Percentiles rank a stretch among this genome's conserved stretches.
Evolutionary conservation across 2,797 vertebrate species (phyloP).

Genomic region (Pseudomugil tenellus): DNA sequence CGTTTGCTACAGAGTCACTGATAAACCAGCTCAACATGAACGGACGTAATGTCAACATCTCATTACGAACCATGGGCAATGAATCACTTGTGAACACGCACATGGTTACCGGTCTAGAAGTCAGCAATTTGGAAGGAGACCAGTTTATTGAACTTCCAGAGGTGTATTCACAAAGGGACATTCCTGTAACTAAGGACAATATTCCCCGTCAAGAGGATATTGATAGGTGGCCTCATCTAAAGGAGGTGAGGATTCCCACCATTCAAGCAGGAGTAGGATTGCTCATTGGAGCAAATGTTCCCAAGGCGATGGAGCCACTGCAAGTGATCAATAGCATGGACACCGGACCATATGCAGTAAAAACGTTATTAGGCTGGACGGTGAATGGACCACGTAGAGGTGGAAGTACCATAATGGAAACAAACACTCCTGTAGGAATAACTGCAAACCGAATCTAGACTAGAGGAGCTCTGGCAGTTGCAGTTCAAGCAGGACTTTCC

Average conservation of each 20-base stretch:
- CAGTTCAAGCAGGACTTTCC: constrained; percentile 25
- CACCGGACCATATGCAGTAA: constrained; percentile 25
- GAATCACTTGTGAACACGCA: neutral
- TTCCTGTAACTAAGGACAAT: constrained; percentile 30
- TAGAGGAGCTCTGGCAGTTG: constrained; percentile 18
- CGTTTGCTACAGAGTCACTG: constrained; percentile 25
- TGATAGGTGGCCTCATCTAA: constrained; percentile 18
- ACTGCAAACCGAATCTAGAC: constrained; percentile 1
- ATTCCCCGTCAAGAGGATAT: constrained; percentile 31
- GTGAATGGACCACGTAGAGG: constrained; percentile 25
- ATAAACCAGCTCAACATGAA: constrained; percentile 21
- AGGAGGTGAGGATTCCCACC: constrained; percentile 3
- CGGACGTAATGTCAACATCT: constrained; percentile 10
- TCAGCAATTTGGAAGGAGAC: constrained; percentile 8
- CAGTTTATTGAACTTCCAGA: constrained; percentile 24
- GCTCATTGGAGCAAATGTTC: neutral
- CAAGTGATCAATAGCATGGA: constrained; percentile 23
- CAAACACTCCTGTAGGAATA: neutral
- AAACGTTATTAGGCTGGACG: constrained; percentile 28
- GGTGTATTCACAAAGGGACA: constrained; percentile 26
- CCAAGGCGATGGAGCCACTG: constrained; percentile 13
- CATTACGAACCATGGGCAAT: constrained; percentile 6
- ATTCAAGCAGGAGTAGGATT: constrained; percentile 23
- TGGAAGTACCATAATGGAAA: neutral
- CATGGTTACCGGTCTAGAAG: constrained; percentile 4